phyloP scores from a whole-genome alignment of 2,888 invertebrate species.

The Drosophila meridionalis region DNA sequence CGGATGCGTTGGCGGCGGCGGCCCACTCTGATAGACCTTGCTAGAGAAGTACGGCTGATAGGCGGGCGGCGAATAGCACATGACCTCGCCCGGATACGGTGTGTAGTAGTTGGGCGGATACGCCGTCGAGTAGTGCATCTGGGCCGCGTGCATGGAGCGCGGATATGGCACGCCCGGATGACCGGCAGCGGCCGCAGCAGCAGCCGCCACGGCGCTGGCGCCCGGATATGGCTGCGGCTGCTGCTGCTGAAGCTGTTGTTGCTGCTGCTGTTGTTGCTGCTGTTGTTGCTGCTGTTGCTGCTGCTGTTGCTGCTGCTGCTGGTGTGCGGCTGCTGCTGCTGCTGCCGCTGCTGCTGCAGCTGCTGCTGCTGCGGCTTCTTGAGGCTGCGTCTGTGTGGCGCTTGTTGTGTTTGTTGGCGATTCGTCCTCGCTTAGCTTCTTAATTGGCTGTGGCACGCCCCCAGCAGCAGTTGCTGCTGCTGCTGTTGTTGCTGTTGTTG shows the following conservation, averaged over 20 bases:
- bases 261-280: slow-evolving; percentile 64
- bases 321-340: slow-evolving; percentile 6
- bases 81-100: slow-evolving; percentile 85
- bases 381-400: slow-evolving; percentile 8
- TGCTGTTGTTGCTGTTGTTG: slow-evolving; percentile 2
- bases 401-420: slow-evolving; percentile 47
- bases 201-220: slow-evolving; percentile 79
- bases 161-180: slow-evolving; percentile 83
- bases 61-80: slow-evolving; percentile 86
- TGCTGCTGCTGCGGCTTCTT: slow-evolving; percentile 72
- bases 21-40: slow-evolving; percentile 85
- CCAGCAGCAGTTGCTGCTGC: slow-evolving; percentile 65
- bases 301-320: slow-evolving; percentile 41
- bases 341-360: slow-evolving; percentile 42
- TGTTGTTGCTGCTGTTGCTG: slow-evolving; percentile 45
- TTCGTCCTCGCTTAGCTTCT: slow-evolving; percentile 78
- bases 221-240: slow-evolving; percentile 81
- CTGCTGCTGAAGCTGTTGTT: slow-evolving; percentile 66
- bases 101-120: slow-evolving; percentile 85
- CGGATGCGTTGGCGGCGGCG: slow-evolving; percentile 80
- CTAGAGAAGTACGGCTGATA: slow-evolving; percentile 86
- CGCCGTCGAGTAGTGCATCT: slow-evolving; percentile 85
- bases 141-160: slow-evolving; percentile 84
- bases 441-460: slow-evolving; percentile 58
- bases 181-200: slow-evolving; percentile 83